Evolutionary conservation across 2,888 invertebrate species (phyloP).

Genomic region (Patella depressa): DNA sequence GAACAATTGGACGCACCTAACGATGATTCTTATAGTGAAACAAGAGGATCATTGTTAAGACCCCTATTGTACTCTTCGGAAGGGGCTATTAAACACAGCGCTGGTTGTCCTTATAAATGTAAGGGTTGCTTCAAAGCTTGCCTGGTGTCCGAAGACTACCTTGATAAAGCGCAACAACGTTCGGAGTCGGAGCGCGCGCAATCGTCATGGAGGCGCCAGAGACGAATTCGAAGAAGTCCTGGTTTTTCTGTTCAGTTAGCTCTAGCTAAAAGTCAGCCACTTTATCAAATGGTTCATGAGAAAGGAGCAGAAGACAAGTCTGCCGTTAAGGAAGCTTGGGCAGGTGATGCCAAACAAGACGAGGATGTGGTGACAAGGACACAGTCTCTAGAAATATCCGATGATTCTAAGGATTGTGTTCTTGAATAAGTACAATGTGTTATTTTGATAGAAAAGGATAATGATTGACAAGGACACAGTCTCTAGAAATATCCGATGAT

Average conservation of each 20-base stretch:
- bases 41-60: conserved; percentile 25
- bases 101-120: conserved; percentile 54
- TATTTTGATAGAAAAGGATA: too few species aligned
- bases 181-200: background rate
- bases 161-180: conserved; percentile 19
- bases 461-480: background rate
- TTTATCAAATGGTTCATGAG: conserved; percentile 32
- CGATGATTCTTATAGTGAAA: background rate
- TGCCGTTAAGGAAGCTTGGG: conserved; percentile 8
- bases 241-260: conserved; percentile 26
- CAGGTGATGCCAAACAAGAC: background rate
- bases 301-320: background rate
- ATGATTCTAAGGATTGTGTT: too few species aligned
- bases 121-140: conserved; percentile 55
- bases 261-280: conserved; percentile 35
- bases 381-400: background rate
- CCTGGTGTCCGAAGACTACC: conserved; percentile 47
- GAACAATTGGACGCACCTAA: background rate
- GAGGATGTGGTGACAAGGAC: background rate
- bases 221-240: conserved; percentile 21
- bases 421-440: too few species aligned
- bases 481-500: background rate
- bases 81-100: conserved; percentile 36
- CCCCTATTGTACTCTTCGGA: conserved; percentile 31
- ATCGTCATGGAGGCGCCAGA: conserved; percentile 9